Evolutionary conservation across 2,888 invertebrate species (phyloP).

Genomic region (Melinaea menophilus): DNA sequence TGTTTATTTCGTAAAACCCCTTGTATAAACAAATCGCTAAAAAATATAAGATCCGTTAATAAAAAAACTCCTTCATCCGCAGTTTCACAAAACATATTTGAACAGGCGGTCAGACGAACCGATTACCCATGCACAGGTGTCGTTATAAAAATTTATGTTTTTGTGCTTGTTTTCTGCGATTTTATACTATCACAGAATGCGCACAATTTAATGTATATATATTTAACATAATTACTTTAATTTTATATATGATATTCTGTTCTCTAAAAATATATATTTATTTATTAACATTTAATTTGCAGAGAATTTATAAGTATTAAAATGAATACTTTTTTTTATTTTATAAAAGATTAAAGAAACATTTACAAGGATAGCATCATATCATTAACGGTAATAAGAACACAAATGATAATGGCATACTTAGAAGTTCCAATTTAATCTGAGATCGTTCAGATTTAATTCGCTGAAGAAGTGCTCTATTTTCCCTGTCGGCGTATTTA

Average conservation of each 20-base stretch:
- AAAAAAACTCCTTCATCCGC: not conserved
- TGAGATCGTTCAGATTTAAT: too few relatives aligned
- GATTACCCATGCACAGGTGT: not conserved
- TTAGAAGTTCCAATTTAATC: too few relatives aligned
- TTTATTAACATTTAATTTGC: too few relatives aligned
- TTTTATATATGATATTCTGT: too few relatives aligned
- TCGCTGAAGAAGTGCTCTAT: too few relatives aligned
- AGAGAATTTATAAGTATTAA: too few relatives aligned
- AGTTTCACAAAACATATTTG: not conserved
- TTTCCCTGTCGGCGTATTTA: too few relatives aligned
- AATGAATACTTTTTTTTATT: too few relatives aligned
- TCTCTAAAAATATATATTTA: too few relatives aligned
- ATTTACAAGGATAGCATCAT: constrained; percentile 19
- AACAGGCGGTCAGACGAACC: not conserved
- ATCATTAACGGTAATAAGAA: constrained; percentile 27
- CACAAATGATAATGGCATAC: constrained; percentile 16
- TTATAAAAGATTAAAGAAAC: too few relatives aligned
- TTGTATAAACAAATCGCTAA: not conserved
- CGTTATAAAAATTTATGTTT: not conserved
- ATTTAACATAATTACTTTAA: too few relatives aligned
- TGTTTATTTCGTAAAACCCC: not conserved
- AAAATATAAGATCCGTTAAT: not conserved
- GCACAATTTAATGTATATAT: too few relatives aligned
- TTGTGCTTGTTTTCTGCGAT: not conserved
- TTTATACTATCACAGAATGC: not conserved